Percentiles rank a stretch among this genome's conserved stretches.
Evolutionary conservation across 2,888 invertebrate species (phyloP).

Genomic region (Diarsia brunnea): DNA sequence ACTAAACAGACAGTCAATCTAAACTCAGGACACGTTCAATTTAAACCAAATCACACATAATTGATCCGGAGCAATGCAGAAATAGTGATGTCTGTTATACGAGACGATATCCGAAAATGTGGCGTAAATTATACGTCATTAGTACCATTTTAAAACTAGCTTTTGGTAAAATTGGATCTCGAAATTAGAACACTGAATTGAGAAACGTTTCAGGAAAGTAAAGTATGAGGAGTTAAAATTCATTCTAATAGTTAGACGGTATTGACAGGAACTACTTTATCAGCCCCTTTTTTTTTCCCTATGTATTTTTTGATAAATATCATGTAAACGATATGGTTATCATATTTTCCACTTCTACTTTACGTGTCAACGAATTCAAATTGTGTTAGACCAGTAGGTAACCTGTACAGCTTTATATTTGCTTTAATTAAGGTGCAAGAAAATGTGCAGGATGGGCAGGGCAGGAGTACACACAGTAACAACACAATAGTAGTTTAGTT

Average conservation of each 20-base stretch:
- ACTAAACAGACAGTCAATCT: conserved; percentile 66
- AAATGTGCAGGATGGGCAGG: no score
- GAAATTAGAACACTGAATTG: not conserved
- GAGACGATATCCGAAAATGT: conserved; percentile 32
- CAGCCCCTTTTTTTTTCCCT: not conserved
- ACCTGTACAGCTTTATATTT: no score
- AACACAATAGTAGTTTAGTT: no score
- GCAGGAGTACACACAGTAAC: no score
- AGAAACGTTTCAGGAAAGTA: not conserved
- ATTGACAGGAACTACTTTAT: not conserved
- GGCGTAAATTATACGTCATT: not conserved
- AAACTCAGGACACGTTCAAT: conserved; percentile 75
- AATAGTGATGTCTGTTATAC: conserved; percentile 57
- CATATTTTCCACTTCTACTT: no score
- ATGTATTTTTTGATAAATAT: not conserved
- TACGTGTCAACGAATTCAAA: no score
- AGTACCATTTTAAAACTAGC: not conserved
- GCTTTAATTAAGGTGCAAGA: no score
- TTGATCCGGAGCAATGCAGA: conserved; percentile 75
- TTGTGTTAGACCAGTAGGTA: no score
- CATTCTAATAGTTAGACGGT: no score
- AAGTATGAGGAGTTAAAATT: not conserved
- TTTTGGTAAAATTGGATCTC: not conserved
- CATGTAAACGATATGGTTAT: not conserved
- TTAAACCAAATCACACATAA: conserved; percentile 79